Conservation (phyloP, 2,797 vertebrate species). For the Enteromius argenteus region DNA sequence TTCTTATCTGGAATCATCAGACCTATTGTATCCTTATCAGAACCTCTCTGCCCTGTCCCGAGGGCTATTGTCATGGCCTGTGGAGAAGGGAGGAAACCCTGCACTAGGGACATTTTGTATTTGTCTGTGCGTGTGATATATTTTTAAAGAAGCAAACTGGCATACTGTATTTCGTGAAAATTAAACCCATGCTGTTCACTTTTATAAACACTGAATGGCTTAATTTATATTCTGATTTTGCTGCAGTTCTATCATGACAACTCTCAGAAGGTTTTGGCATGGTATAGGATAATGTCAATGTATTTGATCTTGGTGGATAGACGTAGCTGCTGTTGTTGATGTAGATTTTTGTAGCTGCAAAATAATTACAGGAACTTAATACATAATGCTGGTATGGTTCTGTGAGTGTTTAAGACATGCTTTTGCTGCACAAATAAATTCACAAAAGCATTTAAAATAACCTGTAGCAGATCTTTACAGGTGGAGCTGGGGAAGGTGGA, state of each 20-base stretch:
- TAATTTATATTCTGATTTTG: neutral
- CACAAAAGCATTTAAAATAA: neutral
- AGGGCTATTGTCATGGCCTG: constrained; percentile 38
- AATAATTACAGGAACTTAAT: neutral
- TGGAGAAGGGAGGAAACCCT: constrained; percentile 41
- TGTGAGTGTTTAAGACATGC: neutral
- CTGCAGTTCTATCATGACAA: neutral
- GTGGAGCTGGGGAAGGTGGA: neutral
- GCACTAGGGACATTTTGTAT: constrained; percentile 25
- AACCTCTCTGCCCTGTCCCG: constrained; percentile 61
- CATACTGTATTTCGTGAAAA: neutral
- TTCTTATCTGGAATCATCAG: constrained; percentile 61
- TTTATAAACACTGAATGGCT: neutral
- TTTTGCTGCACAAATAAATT: neutral
- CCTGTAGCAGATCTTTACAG: neutral
- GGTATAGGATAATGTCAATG: neutral
- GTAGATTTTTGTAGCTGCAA: neutral
- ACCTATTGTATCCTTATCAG: constrained; percentile 66
- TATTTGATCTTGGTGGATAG: neutral
- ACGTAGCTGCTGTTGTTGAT: neutral
- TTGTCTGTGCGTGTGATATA: constrained; percentile 23
- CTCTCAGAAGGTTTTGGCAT: neutral
- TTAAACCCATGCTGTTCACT: neutral
- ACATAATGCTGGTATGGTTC: neutral
- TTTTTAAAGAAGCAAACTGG: neutral